Evolutionary conservation across 2,113 vertebrate species (phyloP), one percentile per base, ranked within the genome.

Genomic region (Syngnathus typhle): DNA sequence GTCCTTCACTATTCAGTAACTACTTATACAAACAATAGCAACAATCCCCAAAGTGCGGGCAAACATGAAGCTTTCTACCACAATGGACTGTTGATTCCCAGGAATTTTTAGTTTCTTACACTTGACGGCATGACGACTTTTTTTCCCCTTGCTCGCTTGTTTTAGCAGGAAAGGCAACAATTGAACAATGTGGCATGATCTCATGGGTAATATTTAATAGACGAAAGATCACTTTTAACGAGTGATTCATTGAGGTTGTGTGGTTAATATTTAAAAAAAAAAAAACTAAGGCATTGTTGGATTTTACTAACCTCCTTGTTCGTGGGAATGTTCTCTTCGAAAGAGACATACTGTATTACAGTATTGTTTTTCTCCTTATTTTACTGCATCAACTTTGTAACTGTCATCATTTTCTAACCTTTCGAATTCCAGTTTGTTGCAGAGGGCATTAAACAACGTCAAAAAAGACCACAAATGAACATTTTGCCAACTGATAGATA

Each of bases 11-110:
- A 89, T 84, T 87, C 65, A 82, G 71, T 89, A 88, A 91, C 83
- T 74, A 60, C 81, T 84, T 88, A 80, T 60, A 68, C 77, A 91
- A 90, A 90, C 85, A 90, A 63, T 47, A 47, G 58, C 21, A 12
- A 27, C 52, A 13, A 55, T 55, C 52, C 21, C 11, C 49, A 55
- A 32, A 36, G 55, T 58, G 27, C 36, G 27, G 55, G 12, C 55
- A 58, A 58, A 32, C 55, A 15, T 58, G 46, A 12, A 51, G 69
- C 36, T 36, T 2, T 49, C 18, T 4, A 15, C 5, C 9, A 1
- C 32, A 59, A 60, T 47, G 64, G 39, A 71, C 74, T 65, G 67
- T 74, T 63, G 52, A 65, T 74, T 60, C 59, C 32, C n/a, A 49
- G 46, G 69, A 64, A 65, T 19, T 38, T 62, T 55, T 27, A 4